phyloP scores from a whole-genome alignment of 2,797 vertebrate species.

The Carapus acus region DNA sequence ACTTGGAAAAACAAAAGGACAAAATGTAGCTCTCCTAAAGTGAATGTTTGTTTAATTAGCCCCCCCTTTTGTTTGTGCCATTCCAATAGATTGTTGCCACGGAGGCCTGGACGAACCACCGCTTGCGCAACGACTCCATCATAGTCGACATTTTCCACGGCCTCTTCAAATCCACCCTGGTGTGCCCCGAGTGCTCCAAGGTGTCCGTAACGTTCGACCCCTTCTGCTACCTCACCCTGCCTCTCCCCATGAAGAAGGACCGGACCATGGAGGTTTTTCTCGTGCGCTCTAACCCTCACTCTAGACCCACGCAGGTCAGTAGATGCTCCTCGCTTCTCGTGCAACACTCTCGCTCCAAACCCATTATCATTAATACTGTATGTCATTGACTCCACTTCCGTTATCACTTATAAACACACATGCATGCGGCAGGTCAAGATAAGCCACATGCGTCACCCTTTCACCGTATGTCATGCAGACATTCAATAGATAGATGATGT shows the following conservation, averaged over 20 bases:
- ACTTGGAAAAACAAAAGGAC: too few species aligned
- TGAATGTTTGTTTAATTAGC: not conserved
- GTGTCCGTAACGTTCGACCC: slow-evolving; percentile 92
- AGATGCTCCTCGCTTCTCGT: not conserved
- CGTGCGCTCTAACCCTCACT: slow-evolving; percentile 83
- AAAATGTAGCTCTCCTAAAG: too few species aligned
- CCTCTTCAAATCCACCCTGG: slow-evolving; percentile 89
- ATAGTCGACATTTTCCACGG: slow-evolving; percentile 92
- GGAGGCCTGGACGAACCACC: slow-evolving; percentile 89
- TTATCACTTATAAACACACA: not conserved
- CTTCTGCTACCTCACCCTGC: slow-evolving; percentile 92
- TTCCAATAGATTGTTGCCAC: slow-evolving; percentile 84
- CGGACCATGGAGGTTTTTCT: slow-evolving; percentile 87
- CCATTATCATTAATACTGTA: not conserved
- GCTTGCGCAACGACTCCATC: slow-evolving; percentile 85
- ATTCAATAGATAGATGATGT: not conserved
- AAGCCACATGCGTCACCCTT: not conserved
- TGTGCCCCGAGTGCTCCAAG: slow-evolving; percentile 87
- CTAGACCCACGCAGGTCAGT: slow-evolving; percentile 84
- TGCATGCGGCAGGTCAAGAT: not conserved
- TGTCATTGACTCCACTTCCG: not conserved
- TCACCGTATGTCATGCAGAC: not conserved
- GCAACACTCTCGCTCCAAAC: not conserved
- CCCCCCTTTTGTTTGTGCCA: not conserved
- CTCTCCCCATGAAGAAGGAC: slow-evolving; percentile 89